phyloP scores from a whole-genome alignment of 2,797 vertebrate species.

The Sternotherus odoratus region DNA sequence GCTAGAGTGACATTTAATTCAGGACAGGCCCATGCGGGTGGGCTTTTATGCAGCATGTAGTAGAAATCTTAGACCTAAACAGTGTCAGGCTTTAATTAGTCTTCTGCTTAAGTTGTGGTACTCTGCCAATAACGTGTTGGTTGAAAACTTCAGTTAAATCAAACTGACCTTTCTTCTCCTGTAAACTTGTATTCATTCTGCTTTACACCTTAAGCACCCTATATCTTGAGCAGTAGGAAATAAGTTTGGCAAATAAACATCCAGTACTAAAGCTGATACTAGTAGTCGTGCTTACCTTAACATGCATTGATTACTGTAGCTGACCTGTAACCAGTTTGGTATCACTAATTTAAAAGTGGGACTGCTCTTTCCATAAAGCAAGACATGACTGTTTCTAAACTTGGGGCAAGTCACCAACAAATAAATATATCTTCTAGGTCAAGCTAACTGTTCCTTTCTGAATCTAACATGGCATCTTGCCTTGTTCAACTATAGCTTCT shows the following conservation, averaged over 20 bases:
- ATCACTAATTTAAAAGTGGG: neutral
- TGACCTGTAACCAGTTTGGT: neutral
- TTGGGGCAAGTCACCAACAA: too few relatives aligned
- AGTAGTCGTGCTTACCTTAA: constrained; percentile 13
- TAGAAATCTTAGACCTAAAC: rapidly evolving
- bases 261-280: neutral
- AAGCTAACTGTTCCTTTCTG: neutral
- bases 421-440: neutral
- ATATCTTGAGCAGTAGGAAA: too few relatives aligned
- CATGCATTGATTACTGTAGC: neutral
- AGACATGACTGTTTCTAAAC: neutral
- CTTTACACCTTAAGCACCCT: too few relatives aligned
- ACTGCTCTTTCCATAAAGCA: neutral
- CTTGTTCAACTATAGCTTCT: neutral
- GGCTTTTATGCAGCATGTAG: neutral
- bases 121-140: neutral
- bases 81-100: neutral
- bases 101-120: neutral
- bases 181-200: neutral
- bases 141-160: neutral
- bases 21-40: rapidly evolving
- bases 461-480: neutral
- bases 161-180: neutral
- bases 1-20: rapidly evolving
- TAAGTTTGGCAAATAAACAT: constrained; percentile 54